A percentile compares a stretch with the other conserved stretches of the same genome.
These are phyloP conservation scores for Heliopora coerulea DNA, from an alignment of 92 coral and sea anemone species.

Conservation along the genomic window DNA sequence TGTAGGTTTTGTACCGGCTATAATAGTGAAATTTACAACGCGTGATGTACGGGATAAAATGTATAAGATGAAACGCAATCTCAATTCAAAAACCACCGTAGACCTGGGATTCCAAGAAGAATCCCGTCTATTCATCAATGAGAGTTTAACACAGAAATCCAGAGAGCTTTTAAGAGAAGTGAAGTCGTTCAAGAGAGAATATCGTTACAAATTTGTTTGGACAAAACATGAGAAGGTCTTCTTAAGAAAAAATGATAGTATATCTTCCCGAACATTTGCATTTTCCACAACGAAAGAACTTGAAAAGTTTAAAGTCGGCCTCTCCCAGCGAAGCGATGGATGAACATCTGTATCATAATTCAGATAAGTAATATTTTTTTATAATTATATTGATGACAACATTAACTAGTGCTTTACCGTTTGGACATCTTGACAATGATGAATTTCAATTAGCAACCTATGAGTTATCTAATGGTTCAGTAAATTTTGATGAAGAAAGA, in stretches of 20 bases:
- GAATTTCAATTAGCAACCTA: background rate
- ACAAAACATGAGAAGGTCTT: conserved; percentile 23
- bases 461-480: background rate
- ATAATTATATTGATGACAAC: background rate
- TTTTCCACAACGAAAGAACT: background rate
- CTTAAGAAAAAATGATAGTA: background rate
- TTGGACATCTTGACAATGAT: conserved; percentile 7
- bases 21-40: conserved; percentile 21
- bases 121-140: conserved; percentile 26
- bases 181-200: conserved; percentile 25
- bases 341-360: too few relatives aligned
- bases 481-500: background rate
- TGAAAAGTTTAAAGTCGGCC: background rate
- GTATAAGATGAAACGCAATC: conserved; percentile 8
- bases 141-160: conserved; percentile 28
- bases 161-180: conserved; percentile 17
- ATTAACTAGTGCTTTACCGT: background rate
- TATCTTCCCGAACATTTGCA: conserved; percentile 3
- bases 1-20: conserved; percentile 5
- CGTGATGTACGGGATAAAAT: conserved; percentile 22
- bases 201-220: conserved; percentile 25
- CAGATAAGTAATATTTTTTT: background rate
- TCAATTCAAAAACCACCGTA: background rate
- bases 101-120: conserved; percentile 30
- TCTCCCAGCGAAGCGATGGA: background rate